Conservation (phyloP, 2,113 vertebrate genomes). For the Sialia sialis region DNA sequence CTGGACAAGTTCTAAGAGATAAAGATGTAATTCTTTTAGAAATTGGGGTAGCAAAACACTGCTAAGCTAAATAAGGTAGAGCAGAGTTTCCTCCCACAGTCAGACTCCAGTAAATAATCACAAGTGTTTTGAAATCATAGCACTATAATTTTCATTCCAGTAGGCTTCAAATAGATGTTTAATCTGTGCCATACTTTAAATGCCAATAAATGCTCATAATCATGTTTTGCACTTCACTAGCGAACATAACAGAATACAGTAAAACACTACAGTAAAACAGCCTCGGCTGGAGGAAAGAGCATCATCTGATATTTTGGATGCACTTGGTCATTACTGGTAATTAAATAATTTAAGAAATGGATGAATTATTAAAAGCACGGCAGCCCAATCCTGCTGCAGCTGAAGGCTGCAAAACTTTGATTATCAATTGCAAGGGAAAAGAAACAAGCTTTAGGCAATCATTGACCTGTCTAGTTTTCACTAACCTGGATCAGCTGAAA, state of each 20-base stretch:
- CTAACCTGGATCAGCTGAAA: neutral
- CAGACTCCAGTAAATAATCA: neutral
- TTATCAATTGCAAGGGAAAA: neutral
- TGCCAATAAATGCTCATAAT: neutral
- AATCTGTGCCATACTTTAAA: neutral
- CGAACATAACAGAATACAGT: neutral
- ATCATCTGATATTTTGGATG: neutral
- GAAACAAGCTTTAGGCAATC: neutral
- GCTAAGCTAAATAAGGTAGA: neutral
- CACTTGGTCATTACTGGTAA: neutral
- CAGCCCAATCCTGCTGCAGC: neutral
- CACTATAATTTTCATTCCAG: neutral
- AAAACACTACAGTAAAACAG: neutral
- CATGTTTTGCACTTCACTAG: neutral
- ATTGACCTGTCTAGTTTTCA: neutral
- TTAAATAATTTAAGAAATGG: neutral
- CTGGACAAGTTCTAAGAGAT: slow-evolving; percentile 8
- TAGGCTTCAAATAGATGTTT: neutral
- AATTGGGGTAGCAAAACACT: neutral
- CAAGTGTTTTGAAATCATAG: neutral
- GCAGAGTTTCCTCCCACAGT: neutral
- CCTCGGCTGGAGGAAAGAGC: neutral
- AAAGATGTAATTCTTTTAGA: neutral
- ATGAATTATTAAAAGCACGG: neutral
- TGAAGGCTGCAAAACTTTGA: neutral